Evolutionary conservation across 1,140 invertebrate species (phyloP), one percentile per base, ranked within the genome.

Genomic region (Brachionus rotundiformis): DNA sequence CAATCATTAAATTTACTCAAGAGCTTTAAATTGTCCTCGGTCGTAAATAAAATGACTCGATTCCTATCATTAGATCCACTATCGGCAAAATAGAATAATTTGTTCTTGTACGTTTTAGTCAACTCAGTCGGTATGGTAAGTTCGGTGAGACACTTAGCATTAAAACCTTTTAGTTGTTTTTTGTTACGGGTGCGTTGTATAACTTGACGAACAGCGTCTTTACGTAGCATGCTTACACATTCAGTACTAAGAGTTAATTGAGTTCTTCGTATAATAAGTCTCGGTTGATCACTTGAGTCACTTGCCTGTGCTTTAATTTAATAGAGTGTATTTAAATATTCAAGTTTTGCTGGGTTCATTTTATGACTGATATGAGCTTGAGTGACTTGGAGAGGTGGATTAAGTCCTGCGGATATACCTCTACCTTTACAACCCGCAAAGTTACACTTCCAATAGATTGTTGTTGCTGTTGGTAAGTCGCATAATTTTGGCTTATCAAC

Each of bases 391-490:
- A 61, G 25, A 61, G 54, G 19, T 61, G 54, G 54, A 61, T 61
- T 61, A 25, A 61, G 23, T 23, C 23, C 23, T 25, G 54, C 7
- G 7, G 19, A 61, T 25, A 25, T 23, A 10, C 54, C 54, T 27
- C 54, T 61, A 25, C 54, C 54, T 61, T 61, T 61, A 61, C 10
- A 61, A 61, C 19, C 54, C 8, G 23, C 16, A 61, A 23, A 27
- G 23, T 61, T 61, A 61, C 23, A 61, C 25, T 61, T 61, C 54
- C 54, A 61, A 61, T 25, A 61, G n/a, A 61, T 25, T 61, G 54
- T 61, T 27, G n/a, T 61, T 27, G 54, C 54, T 23, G 54, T 61
- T 61, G 23, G 23, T 10, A 61, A 10, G 4, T 61, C 54, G 23
- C n/a, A 10, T 10, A 19, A 25, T 61, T 61, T 61, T 27, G 54